Conservation (phyloP, 1,140 invertebrate species). For the Metopolophium dirhodum region DNA sequence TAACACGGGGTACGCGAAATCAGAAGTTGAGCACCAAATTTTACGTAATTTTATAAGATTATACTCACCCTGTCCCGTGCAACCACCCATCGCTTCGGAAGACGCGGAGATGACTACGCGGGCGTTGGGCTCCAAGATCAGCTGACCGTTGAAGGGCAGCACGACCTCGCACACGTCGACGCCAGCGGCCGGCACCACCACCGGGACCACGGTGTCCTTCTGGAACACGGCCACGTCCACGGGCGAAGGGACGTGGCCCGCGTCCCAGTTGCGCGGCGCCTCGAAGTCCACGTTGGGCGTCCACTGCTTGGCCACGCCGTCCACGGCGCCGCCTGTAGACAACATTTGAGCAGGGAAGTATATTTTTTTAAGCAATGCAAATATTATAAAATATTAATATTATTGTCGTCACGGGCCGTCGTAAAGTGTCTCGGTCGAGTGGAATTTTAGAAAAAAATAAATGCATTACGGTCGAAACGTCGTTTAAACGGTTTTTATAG, state of each 20-base stretch:
- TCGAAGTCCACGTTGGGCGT: slow-evolving; percentile 35
- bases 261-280: neutral
- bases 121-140: slow-evolving; percentile 38
- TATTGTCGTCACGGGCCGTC: too few relatives aligned
- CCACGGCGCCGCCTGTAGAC: neutral
- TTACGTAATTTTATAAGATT: neutral
- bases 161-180: slow-evolving; percentile 1
- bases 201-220: neutral
- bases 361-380: neutral
- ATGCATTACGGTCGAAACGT: neutral
- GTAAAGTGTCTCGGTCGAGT: too few relatives aligned
- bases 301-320: neutral
- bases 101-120: neutral
- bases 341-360: neutral
- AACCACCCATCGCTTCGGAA: neutral
- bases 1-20: too few relatives aligned
- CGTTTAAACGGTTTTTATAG: neutral
- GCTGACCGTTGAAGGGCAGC: slow-evolving; percentile 30
- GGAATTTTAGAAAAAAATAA: too few relatives aligned
- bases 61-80: slow-evolving; percentile 35
- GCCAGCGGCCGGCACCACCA: slow-evolving; percentile 10
- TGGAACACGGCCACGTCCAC: slow-evolving; percentile 25
- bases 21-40: too few relatives aligned
- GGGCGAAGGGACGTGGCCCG: neutral
- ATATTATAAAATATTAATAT: neutral